Evolutionary conservation across 2,888 invertebrate species (phyloP).

Genomic region (Halictus ligatus): DNA sequence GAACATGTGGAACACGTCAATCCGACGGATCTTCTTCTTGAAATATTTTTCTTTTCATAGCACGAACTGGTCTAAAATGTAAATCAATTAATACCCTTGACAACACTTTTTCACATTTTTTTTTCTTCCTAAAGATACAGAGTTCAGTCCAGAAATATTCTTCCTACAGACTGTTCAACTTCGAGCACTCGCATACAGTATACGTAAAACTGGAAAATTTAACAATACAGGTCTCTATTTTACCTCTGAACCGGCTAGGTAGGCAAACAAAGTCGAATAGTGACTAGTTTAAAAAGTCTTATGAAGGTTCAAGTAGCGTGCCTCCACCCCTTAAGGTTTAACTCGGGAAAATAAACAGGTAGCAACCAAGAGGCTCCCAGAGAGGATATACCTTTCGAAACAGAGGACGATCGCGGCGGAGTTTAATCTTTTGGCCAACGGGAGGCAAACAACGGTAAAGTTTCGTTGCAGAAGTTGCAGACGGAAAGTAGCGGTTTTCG

Average conservation of each 20-base stretch:
- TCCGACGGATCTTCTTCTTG: not conserved
- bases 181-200: not conserved
- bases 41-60: not conserved
- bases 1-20: not conserved
- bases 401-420: not conserved
- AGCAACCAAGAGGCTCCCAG: not conserved
- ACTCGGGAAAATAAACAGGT: not conserved
- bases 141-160: no score
- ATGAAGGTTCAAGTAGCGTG: no score
- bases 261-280: no score
- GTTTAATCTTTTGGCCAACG: not conserved
- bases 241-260: no score
- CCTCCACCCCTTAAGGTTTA: no score
- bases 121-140: no score
- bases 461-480: conserved; percentile 21
- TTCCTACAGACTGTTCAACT: no score
- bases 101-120: not conserved
- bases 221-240: not conserved
- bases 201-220: not conserved
- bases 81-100: not conserved
- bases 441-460: conserved; percentile 6
- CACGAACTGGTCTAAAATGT: not conserved
- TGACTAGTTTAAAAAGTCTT: no score
- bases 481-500: not conserved
- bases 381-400: not conserved